phyloP scores from a whole-genome alignment of 2,113 vertebrate species.

The Cochlearius cochlearius region DNA sequence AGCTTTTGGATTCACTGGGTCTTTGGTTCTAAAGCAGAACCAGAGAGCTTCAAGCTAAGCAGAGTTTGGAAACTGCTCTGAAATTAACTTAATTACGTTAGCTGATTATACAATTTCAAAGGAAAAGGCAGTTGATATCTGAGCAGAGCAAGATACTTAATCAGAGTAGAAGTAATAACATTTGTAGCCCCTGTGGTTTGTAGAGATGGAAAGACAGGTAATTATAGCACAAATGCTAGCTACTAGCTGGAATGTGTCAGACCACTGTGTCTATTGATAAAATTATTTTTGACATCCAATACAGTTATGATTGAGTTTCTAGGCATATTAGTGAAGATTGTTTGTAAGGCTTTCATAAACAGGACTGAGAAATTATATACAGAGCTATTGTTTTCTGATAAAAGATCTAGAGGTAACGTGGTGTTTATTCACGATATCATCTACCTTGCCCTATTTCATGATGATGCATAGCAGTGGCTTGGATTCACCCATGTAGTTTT shows the following conservation, averaged over 20 bases:
- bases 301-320: neutral
- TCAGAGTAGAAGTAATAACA: constrained; percentile 10
- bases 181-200: neutral
- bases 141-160: neutral
- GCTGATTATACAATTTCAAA: neutral
- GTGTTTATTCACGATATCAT: neutral
- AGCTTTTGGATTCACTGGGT: neutral
- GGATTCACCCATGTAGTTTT: neutral
- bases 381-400: neutral
- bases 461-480: neutral
- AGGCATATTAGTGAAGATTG: neutral
- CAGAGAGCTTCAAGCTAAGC: neutral
- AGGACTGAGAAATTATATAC: neutral
- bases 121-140: neutral
- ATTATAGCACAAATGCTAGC: neutral
- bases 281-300: neutral
- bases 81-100: neutral
- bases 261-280: neutral
- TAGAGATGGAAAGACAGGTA: neutral
- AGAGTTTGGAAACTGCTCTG: neutral
- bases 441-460: neutral
- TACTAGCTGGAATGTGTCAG: neutral
- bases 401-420: neutral
- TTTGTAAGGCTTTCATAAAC: neutral
- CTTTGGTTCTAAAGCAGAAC: neutral